Percentiles rank a stretch among this genome's conserved stretches.
These are phyloP conservation scores for Volucella inflata DNA, from an alignment of 2,888 invertebrate genomes.

Conservation along the genomic window DNA sequence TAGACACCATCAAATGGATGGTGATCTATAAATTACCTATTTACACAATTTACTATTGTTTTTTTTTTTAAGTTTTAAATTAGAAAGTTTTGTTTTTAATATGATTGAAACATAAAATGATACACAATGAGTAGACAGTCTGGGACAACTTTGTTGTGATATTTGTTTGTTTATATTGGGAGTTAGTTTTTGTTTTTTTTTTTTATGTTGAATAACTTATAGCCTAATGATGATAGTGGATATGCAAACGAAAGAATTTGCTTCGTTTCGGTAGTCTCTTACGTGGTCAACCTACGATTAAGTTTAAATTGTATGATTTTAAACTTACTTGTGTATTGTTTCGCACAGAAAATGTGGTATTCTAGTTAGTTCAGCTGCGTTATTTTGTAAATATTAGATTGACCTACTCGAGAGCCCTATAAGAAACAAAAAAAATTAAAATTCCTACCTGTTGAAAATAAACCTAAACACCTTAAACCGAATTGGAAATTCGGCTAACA, in stretches of 20 bases:
- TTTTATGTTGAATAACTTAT: slow-evolving; percentile 38
- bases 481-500: too few relatives aligned
- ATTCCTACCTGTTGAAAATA: too few relatives aligned
- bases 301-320: too few relatives aligned
- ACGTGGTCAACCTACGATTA: too few relatives aligned
- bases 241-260: slow-evolving; percentile 40
- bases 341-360: too few relatives aligned
- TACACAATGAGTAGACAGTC: slow-evolving; percentile 26
- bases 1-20: slow-evolving; percentile 51
- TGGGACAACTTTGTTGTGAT: slow-evolving; percentile 38
- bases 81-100: slow-evolving; percentile 2
- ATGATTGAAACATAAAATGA: neutral
- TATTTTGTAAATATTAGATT: too few relatives aligned
- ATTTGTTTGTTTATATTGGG: slow-evolving; percentile 33
- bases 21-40: slow-evolving; percentile 59
- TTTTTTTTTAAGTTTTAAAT: slow-evolving; percentile 19
- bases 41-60: slow-evolving; percentile 65
- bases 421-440: too few relatives aligned
- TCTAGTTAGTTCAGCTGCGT: too few relatives aligned
- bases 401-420: too few relatives aligned
- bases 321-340: too few relatives aligned
- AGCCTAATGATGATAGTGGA: slow-evolving; percentile 63
- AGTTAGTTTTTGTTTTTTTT: slow-evolving; percentile 19
- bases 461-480: too few relatives aligned
- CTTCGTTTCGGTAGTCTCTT: neutral